A percentile compares a stretch with the other conserved stretches of the same genome.
These are phyloP conservation scores for Isoperla grammatica DNA, from an alignment of 2,888 invertebrate species.

Conservation along the genomic window DNA sequence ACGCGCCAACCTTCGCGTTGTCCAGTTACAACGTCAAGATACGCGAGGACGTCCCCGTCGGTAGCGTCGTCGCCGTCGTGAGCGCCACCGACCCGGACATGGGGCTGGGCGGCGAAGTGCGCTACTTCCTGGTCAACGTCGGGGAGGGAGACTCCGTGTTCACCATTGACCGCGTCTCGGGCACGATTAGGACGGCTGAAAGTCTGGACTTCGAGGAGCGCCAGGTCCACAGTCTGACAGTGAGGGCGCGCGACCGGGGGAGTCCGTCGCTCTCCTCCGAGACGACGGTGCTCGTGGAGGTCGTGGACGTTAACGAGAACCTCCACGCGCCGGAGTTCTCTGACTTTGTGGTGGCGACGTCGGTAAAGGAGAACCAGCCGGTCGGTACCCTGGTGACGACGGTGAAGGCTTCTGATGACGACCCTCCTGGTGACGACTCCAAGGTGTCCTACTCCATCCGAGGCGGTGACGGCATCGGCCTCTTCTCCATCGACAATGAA, in stretches of 20 bases:
- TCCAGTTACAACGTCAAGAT: constrained; percentile 72
- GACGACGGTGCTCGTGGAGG: constrained; percentile 75
- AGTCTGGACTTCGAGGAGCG: constrained; percentile 82
- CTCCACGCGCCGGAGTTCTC: constrained; percentile 74
- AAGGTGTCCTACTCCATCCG: constrained; percentile 79
- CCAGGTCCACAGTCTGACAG: constrained; percentile 82
- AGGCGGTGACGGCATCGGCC: constrained; percentile 85
- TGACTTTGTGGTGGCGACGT: constrained; percentile 69
- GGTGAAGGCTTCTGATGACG: constrained; percentile 73
- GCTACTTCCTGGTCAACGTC: constrained; percentile 62
- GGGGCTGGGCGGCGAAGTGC: constrained; percentile 72
- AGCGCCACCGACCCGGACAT: constrained; percentile 81
- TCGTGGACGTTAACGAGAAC: constrained; percentile 94
- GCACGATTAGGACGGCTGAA: constrained; percentile 74
- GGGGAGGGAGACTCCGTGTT: constrained; percentile 61
- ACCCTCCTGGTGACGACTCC: constrained; percentile 74
- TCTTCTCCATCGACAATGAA: constrained; percentile 84
- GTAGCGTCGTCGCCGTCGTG: constrained; percentile 80
- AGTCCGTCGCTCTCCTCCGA: constrained; percentile 73
- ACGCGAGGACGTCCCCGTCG: constrained; percentile 84
- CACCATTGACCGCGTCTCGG: constrained; percentile 76
- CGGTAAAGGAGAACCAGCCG: constrained; percentile 74
- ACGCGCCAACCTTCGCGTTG: constrained; percentile 75
- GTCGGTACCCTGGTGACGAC: constrained; percentile 70
- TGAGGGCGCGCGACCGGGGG: constrained; percentile 81